Evolutionary conservation across 2,888 invertebrate species (phyloP), one percentile per base, ranked within the genome.

Genomic region (Tetheella fluctuosa): DNA sequence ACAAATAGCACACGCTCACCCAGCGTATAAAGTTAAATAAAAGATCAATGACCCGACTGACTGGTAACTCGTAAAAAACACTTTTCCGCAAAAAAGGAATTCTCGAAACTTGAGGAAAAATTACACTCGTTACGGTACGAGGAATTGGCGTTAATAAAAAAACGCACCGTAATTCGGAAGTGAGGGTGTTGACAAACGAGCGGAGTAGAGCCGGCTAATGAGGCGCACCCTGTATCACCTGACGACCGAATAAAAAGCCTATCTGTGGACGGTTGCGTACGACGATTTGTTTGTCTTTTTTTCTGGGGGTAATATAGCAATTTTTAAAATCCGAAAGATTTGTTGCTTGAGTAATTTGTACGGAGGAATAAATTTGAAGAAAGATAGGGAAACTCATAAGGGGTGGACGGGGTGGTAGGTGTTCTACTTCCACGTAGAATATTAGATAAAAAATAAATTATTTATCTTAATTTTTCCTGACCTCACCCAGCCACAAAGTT

Each of bases 111-210:
- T 62, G 60, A 71, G 67, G 83, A 89, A 88, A 90, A 90, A 89
- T 90, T 80, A 80, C 85, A 67, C 82, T 89, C 90, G 85, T 90
- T 89, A 86, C 82, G 70, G 77, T 74, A 73, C 77, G 83, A 86
- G 84, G 81, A 86, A 89, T 89, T 88, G 89, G 88, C 86, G 87
- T 88, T 90, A 89, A 90, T 90, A 91, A 91, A 90, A 67, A 79
- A 78, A 71, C 78, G 74, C 65, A 72, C 73, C 70, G 84, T 85
- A 84, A 84, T 85, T 84, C 80, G 76, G 81, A 64, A 67, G 74
- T 78, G 76, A 79, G 85, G 87, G 86, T 77, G 83, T 80, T 91
- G 89, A 92, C 86, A 92, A 91, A 91, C 84, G 88, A 84, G 81
- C 70, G 69, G 81, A 73, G 81, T 81, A 79, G 77, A 80, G 81